These are phyloP conservation scores for Hydraecia micacea DNA, from an alignment of 2,888 invertebrate genomes.

Conservation along the genomic window DNA sequence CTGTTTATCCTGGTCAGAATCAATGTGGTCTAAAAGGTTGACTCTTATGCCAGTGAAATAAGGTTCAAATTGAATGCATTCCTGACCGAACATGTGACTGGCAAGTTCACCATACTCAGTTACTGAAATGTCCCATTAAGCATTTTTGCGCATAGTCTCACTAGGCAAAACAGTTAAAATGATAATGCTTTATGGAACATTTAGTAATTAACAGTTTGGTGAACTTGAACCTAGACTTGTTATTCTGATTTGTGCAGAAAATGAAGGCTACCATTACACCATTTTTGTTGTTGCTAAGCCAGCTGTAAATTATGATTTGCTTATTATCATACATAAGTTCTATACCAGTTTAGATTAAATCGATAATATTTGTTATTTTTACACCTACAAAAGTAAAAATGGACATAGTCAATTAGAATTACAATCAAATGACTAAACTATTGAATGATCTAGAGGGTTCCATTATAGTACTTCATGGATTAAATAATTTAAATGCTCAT, in stretches of 20 bases:
- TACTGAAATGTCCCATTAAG: not conserved
- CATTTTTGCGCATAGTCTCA: not conserved
- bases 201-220: not conserved
- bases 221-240: slow-evolving; percentile 1
- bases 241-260: not conserved
- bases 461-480: slow-evolving; percentile 21
- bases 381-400: not conserved
- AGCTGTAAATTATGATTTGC: not conserved
- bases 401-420: not conserved
- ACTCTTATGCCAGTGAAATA: not conserved
- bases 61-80: not conserved
- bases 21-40: not conserved
- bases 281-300: slow-evolving; percentile 9
- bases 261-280: not conserved
- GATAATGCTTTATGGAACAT: slow-evolving; percentile 19
- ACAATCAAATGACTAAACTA: not conserved
- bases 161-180: slow-evolving; percentile 17
- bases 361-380: not conserved
- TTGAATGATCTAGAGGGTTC: not conserved
- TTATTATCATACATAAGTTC: slow-evolving; percentile 1
- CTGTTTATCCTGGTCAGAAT: no score
- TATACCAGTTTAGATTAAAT: slow-evolving; percentile 16
- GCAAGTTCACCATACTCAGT: not conserved
- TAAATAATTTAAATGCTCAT: slow-evolving; percentile 32
- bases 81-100: not conserved